phyloP scores from a whole-genome alignment of 2,888 invertebrate species.

The Eudemis profundana region DNA sequence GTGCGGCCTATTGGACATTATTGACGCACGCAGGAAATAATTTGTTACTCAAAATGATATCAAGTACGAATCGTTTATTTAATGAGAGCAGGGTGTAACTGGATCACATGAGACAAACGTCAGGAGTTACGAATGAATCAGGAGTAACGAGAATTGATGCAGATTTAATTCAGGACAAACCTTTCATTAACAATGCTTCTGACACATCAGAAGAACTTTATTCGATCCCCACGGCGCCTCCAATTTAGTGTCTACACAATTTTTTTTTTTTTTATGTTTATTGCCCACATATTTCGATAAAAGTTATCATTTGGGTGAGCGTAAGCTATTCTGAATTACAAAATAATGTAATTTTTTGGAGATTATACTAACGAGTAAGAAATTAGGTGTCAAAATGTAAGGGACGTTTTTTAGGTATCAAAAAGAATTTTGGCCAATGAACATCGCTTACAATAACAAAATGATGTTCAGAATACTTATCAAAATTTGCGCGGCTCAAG shows the following conservation, averaged over 20 bases:
- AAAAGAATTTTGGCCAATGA: too few relatives aligned
- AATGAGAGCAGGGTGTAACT: slow-evolving; percentile 19
- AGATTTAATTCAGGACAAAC: slow-evolving; percentile 1
- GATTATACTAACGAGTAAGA: too few relatives aligned
- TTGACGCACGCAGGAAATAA: slow-evolving; percentile 35
- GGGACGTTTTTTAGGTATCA: too few relatives aligned
- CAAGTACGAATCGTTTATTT: slow-evolving; percentile 41
- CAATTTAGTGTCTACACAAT: too few relatives aligned
- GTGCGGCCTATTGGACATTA: slow-evolving; percentile 23
- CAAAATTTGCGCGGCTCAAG: background rate
- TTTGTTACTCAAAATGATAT: slow-evolving; percentile 42
- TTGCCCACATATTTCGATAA: too few relatives aligned
- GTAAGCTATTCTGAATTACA: too few relatives aligned
- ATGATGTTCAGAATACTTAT: background rate
- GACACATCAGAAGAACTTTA: background rate
- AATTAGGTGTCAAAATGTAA: too few relatives aligned
- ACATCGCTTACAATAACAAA: too few relatives aligned
- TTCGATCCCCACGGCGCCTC: too few relatives aligned
- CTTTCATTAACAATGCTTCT: slow-evolving; percentile 9
- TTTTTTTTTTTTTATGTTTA: too few relatives aligned
- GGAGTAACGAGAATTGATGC: slow-evolving; percentile 24
- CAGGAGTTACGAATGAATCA: slow-evolving; percentile 22
- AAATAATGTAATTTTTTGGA: too few relatives aligned
- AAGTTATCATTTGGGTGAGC: too few relatives aligned
- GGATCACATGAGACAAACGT: slow-evolving; percentile 19